Conservation (phyloP, 2,797 vertebrate genomes). For the Somateria mollissima region DNA sequence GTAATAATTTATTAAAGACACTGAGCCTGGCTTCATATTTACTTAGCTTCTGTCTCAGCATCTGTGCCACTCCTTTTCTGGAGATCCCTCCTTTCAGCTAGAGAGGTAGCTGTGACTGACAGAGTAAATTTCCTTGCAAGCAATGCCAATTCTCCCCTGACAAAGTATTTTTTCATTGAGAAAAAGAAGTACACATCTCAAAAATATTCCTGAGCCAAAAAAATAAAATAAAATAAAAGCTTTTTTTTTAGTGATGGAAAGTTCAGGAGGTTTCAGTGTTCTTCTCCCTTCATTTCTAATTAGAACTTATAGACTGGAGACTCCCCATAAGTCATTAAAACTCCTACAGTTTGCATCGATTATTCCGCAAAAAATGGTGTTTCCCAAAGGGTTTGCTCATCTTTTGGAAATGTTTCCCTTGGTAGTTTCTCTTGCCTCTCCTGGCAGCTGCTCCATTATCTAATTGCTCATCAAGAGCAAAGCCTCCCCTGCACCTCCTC, state of each 20-base stretch:
- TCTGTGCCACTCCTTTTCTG: neutral
- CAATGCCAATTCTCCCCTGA: neutral
- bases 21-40: neutral
- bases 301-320: constrained; percentile 9
- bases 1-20: neutral
- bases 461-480: constrained; percentile 1
- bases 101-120: neutral
- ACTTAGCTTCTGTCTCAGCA: neutral
- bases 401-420: constrained; percentile 29
- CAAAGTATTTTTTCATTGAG: neutral
- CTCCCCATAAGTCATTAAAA: constrained; percentile 16
- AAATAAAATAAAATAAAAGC: neutral
- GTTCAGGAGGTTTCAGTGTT: neutral
- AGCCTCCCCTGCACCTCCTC: neutral
- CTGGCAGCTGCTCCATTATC: constrained; percentile 10
- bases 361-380: neutral
- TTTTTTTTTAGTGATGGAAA: neutral
- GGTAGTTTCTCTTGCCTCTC: neutral
- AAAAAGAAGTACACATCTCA: neutral
- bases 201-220: neutral
- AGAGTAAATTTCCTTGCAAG: neutral
- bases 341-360: neutral
- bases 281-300: neutral
- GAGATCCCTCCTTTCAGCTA: neutral
- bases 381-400: neutral